These are phyloP conservation scores for Spodoptera picta DNA, from an alignment of 2,888 invertebrate genomes.

Conservation along the genomic window DNA sequence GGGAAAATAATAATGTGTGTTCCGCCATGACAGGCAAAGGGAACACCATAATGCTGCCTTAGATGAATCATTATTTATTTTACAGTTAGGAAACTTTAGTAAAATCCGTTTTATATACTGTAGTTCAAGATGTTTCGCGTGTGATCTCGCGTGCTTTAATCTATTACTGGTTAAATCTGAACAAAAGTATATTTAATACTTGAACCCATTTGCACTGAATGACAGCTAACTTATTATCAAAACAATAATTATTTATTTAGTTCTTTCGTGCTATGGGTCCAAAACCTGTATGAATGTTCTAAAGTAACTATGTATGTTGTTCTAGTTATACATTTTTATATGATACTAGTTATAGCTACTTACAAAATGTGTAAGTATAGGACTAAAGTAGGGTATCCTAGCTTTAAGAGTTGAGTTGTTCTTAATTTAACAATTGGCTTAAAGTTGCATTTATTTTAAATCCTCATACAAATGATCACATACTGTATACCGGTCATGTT, in stretches of 20 bases:
- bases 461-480: conserved; percentile 36
- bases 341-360: conserved; percentile 58
- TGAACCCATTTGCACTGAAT: conserved; percentile 61
- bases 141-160: conserved; percentile 26
- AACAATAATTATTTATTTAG: conserved; percentile 38
- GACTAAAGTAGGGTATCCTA: conserved; percentile 52
- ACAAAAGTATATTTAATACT: conserved; percentile 43
- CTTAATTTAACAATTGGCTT: conserved; percentile 51
- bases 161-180: conserved; percentile 44
- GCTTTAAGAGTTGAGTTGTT: conserved; percentile 59
- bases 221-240: conserved; percentile 20
- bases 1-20: too few relatives aligned
- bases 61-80: not conserved
- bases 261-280: conserved; percentile 57
- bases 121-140: conserved; percentile 4
- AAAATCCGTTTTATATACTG: conserved; percentile 6
- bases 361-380: conserved; percentile 48
- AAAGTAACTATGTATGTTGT: conserved; percentile 58
- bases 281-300: conserved; percentile 54
- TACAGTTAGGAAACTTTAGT: conserved; percentile 5
- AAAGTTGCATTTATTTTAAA: conserved; percentile 56
- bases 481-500: conserved; percentile 30
- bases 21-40: too few relatives aligned
- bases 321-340: conserved; percentile 63
- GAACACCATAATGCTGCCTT: too few relatives aligned